A percentile compares a stretch with the other conserved stretches of the same genome.
These are phyloP conservation scores for Drosophila sordidula DNA, from an alignment of 2,888 invertebrate species.

Conservation along the genomic window DNA sequence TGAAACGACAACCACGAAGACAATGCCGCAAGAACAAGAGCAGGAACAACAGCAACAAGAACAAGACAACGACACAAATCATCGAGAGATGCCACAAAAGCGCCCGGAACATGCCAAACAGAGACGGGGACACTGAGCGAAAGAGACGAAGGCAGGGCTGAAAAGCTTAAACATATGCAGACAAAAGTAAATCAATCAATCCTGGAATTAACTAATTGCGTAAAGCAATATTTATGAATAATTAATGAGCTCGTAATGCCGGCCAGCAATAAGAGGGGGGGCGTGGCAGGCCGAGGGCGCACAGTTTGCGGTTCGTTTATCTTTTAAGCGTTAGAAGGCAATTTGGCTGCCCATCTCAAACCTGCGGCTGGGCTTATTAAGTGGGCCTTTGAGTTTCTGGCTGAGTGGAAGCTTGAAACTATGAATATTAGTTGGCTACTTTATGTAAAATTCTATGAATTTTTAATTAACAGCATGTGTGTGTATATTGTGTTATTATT, in stretches of 20 bases:
- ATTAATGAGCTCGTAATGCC: conserved; percentile 80
- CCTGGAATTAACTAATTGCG: conserved; percentile 80
- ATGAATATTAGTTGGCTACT: conserved; percentile 72
- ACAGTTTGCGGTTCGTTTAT: conserved; percentile 56
- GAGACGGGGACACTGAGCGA: conserved; percentile 3
- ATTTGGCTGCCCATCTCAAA: conserved; percentile 22
- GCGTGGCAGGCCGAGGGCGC: conserved; percentile 15
- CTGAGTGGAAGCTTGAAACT: conserved; percentile 55
- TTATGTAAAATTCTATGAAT: conserved; percentile 75
- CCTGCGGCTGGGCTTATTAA: conserved; percentile 38
- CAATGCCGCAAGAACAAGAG: conserved; percentile 46
- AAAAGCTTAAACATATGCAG: conserved; percentile 44
- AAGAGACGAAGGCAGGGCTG: conserved; percentile 4
- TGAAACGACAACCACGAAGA: conserved; percentile 61
- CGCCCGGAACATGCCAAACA: conserved; percentile 27
- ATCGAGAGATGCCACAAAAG: conserved; percentile 52
- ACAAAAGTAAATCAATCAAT: conserved; percentile 79
- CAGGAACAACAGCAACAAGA: conserved; percentile 23
- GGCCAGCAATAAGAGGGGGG: conserved; percentile 13
- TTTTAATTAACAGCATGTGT: conserved; percentile 61
- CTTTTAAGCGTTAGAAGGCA: conserved; percentile 53
- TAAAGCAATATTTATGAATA: conserved; percentile 83
- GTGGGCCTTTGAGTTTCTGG: conserved; percentile 61
- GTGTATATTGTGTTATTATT: conserved; percentile 6
- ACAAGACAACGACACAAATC: conserved; percentile 49